A percentile compares a stretch with the other conserved stretches of the same genome.
Evolutionary conservation across 2,888 invertebrate genomes (phyloP).

Genomic region (Hypomecis atomaria): DNA sequence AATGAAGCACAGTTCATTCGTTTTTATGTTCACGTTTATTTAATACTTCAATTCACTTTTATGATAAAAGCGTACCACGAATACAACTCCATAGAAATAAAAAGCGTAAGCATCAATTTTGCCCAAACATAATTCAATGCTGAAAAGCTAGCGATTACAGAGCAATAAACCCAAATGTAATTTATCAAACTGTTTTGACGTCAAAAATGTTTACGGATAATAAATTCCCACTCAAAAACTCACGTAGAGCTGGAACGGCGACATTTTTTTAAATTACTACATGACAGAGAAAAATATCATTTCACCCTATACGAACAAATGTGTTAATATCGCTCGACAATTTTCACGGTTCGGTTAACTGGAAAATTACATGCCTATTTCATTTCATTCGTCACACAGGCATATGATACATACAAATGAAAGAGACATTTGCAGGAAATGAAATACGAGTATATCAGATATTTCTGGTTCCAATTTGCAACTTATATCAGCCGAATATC

Average conservation of each 20-base stretch:
- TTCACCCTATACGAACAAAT: conserved; percentile 26
- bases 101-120: neutral
- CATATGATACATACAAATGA: conserved; percentile 16
- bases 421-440: conserved; percentile 16
- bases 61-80: too few species aligned
- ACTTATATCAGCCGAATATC: neutral
- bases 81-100: neutral
- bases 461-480: conserved; percentile 14
- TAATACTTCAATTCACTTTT: too few species aligned
- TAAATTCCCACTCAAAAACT: conserved; percentile 8
- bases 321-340: conserved; percentile 40
- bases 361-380: conserved; percentile 49
- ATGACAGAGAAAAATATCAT: conserved; percentile 20
- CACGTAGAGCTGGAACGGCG: conserved; percentile 4
- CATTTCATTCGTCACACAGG: conserved; percentile 29
- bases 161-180: conserved; percentile 12
- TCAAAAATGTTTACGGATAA: conserved; percentile 11
- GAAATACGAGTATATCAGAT: conserved; percentile 2
- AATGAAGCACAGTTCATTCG: too few species aligned
- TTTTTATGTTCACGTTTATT: too few species aligned
- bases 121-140: neutral
- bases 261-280: conserved; percentile 10
- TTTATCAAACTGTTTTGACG: conserved; percentile 21
- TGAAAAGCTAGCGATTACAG: conserved; percentile 2
- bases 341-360: conserved; percentile 43